A percentile compares a stretch with the other conserved stretches of the same genome.
phyloP scores from a whole-genome alignment of 2,888 invertebrate species.

The Syritta pipiens region DNA sequence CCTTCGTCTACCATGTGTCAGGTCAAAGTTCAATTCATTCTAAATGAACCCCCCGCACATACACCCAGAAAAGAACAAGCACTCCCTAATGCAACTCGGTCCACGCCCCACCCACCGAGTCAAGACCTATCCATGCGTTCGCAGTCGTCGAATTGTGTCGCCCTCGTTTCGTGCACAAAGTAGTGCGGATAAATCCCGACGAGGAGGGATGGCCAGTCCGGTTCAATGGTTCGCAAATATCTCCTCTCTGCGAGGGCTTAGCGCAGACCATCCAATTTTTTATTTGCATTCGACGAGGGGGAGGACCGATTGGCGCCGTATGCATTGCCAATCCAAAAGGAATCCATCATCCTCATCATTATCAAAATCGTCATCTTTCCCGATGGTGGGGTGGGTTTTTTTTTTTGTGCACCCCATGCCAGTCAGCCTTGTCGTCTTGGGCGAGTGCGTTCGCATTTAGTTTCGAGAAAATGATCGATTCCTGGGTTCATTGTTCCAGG shows the following conservation, averaged over 20 bases:
- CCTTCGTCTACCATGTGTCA: no score
- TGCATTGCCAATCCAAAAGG: conserved; percentile 35
- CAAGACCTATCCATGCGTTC: no score
- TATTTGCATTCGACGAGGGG: conserved; percentile 1
- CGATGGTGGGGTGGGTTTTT: neutral
- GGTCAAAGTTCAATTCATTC: no score
- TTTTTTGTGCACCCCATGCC: neutral
- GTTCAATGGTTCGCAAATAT: conserved; percentile 44
- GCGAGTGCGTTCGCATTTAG: neutral
- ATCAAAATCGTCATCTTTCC: conserved; percentile 22
- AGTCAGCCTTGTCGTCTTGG: neutral
- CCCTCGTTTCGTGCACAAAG: no score
- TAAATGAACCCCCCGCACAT: no score
- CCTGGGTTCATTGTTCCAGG: conserved; percentile 7
- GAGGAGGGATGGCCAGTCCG: no score
- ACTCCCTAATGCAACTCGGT: no score
- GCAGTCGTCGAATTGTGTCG: no score
- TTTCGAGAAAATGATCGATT: neutral
- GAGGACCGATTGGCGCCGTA: no score
- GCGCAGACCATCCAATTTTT: conserved; percentile 32
- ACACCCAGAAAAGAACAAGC: no score
- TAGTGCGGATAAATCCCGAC: no score
- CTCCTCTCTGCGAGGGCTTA: neutral
- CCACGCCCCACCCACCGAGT: no score
- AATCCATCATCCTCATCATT: conserved; percentile 53